Base-by-base conservation (phyloP, 2,797 vertebrate species). In the Apogon hyalosoma region DNA sequence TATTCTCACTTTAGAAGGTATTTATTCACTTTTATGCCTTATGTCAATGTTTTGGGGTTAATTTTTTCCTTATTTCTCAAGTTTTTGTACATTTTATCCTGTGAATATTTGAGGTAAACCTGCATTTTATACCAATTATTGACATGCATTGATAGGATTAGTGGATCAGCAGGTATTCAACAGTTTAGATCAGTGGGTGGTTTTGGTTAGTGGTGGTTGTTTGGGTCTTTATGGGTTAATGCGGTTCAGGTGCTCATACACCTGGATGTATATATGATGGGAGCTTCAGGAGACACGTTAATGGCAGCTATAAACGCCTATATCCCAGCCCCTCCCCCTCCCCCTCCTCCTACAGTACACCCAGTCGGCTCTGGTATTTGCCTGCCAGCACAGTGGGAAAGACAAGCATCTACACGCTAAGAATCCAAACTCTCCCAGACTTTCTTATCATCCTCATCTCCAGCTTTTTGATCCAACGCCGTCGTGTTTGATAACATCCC, bases 371-470 rank as follows among this genome's bases (percentile, higher is more conserved):
- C 94, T 92, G 92, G 79, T 88, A 87, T 87, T 89, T 93, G 88
- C 91, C 90, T 92, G 89, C 88, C 85, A 92, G 91, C 93, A 47
- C 41, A 52, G 51, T 50, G 40, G 49, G 82, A 90, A 80, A 80
- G 91, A 90, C 95, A 95, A 92, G 94, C 92, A 92, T 71, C 83
- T 90, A 93, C 95, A 94, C 83, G 94, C 90, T 84, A 77, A 11
- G 15, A 69, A 80, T 82, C 73, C 87, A 61, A 40, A 48, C 55
- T 16, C 55, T 52, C 21, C 53, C 45, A 31, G 12, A 45, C 54
- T 28, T 61, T 83, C 39, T 15, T 0, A 43, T 57, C 14, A 12
- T 31, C 55, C 52, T 53, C 12, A 15, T 28, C 24, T 28, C 2
- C 24, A 3, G 24, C 2, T 28, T 28, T 28, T 28, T 28, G 24